Evolutionary conservation across 2,888 invertebrate species (phyloP), one percentile per base, ranked within the genome.

Genomic region (Polymixis lichenea): DNA sequence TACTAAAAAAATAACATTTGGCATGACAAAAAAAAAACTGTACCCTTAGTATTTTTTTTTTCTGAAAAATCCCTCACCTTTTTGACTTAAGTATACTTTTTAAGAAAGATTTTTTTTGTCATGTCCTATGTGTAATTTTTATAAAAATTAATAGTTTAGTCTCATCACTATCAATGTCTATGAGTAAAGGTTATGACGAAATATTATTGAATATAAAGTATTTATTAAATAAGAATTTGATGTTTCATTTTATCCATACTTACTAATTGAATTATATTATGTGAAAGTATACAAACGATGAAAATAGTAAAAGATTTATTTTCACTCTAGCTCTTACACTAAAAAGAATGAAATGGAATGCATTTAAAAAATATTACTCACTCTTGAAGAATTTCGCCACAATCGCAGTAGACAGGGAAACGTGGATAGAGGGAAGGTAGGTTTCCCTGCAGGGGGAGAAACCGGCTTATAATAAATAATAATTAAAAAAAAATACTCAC

Each of bases 131-230:
- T 78, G 75, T 76, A 72, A 82, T 86, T 84, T 82, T 81, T 84
- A 82, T 81, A 77, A 87, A 86, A 85, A 82, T 80, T 83, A 86
- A 87, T 81, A 86, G 81, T 84, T 84, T 87, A 86, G 75, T 88
- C 80, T 58, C 75, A 79, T 75, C 85, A 81, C 78, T 87, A 87
- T 87, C 81, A 82, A 85, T 89, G 86, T 87, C 82, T 88, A 85
- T 86, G 71, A 88, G 82, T 90, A 88, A 88, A 85, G 87, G 83
- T 91, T 88, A 89, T 89, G 91, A 89, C 91, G 89, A 92, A 89
- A 89, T 89, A 91, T 91, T 91, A 91, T 89, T 93, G 90, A 95
- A 95, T 94, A 94, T 92, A 95, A 94, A 93, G 93, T 95, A 95
- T 95, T 95, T 95, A 96, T 95, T 94, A 94, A 94, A 94, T 94